phyloP scores from a whole-genome alignment of 2,113 vertebrate genomes.

The Prochilodus magdalenae region DNA sequence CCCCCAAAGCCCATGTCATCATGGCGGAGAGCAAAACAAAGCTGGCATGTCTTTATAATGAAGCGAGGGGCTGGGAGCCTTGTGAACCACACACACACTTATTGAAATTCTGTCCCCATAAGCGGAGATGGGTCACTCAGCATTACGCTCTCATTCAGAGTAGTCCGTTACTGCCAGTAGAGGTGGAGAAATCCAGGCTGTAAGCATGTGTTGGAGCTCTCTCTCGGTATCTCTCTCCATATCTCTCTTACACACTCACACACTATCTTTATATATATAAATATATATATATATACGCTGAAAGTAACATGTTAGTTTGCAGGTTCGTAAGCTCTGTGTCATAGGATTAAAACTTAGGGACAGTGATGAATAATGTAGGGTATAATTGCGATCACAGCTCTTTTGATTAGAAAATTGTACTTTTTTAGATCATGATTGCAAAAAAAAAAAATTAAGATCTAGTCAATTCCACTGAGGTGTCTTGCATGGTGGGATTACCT shows the following conservation, averaged over 20 bases:
- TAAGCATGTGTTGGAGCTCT: not conserved
- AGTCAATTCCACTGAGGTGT: slow-evolving; percentile 37
- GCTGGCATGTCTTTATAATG: slow-evolving; percentile 82
- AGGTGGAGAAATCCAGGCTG: not conserved
- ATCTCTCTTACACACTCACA: not conserved
- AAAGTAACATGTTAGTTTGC: too few species aligned
- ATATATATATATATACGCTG: not conserved
- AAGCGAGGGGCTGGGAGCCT: slow-evolving; percentile 68
- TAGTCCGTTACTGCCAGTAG: not conserved
- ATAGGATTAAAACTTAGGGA: too few species aligned
- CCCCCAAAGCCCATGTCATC: slow-evolving; percentile 71
- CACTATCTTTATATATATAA: too few species aligned
- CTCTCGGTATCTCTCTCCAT: not conserved
- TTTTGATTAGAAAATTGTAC: too few species aligned
- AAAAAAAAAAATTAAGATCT: too few species aligned
- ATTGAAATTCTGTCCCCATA: slow-evolving; percentile 72
- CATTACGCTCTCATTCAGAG: not conserved
- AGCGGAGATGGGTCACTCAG: slow-evolving; percentile 64
- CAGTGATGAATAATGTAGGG: too few species aligned
- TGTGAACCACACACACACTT: slow-evolving; percentile 33
- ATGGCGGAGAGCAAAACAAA: slow-evolving; percentile 80
- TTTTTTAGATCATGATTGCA: too few species aligned
- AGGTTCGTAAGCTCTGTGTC: too few species aligned
- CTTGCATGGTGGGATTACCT: slow-evolving; percentile 56
- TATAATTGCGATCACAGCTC: too few species aligned